Base-by-base conservation (phyloP, 2,797 vertebrate species). In the Fratercula arctica region DNA sequence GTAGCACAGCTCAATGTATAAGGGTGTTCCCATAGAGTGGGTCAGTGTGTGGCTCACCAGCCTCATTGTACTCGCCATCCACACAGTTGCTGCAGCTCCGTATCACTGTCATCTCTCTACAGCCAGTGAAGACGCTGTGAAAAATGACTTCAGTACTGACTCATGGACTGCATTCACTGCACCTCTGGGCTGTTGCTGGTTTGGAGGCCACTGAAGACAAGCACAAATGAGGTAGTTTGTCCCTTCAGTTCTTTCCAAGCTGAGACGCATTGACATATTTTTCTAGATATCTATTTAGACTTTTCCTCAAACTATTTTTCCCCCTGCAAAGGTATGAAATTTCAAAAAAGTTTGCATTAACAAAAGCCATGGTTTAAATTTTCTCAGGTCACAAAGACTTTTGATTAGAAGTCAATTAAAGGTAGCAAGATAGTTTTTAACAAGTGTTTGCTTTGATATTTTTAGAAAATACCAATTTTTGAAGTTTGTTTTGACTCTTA, bases 1-100 rank as follows among this genome's bases (percentile, higher is more conserved):
- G 60, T 24, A 64, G 29, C 11, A 56, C 7, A 45, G 48, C 45
- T 82, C 76, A 46, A 3, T 26, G 8, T 45, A 6, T 11, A 33
- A 17, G 10, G 23, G 43, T 63, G 31, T 56, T 73, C 16, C 31
- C 19, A 13, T 15, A 50, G 3, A 60, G 31, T 0, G 0, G 41
- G 10, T 50, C 50, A 50, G 39, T 3, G 16, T 9, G 5, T 39
- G 28, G 26, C 64, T 93, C 45, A 35, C 28, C 9, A 16, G 31
- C 5, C 61, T 83, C 57, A 16, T 10, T 7, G 5, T 26, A 6
- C 13, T 29, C 20, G 63, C 28, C 54, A 39, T 53, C 39, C 53
- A 35, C 12, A 20, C 9, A 21, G 33, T 28, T 2, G 1, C 39
- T 85, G 41, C 33, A 73, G 41, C 16, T 83, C 35, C 39, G 16